These are phyloP conservation scores for Pammene aurita DNA, from an alignment of 2,888 invertebrate genomes.

Conservation along the genomic window DNA sequence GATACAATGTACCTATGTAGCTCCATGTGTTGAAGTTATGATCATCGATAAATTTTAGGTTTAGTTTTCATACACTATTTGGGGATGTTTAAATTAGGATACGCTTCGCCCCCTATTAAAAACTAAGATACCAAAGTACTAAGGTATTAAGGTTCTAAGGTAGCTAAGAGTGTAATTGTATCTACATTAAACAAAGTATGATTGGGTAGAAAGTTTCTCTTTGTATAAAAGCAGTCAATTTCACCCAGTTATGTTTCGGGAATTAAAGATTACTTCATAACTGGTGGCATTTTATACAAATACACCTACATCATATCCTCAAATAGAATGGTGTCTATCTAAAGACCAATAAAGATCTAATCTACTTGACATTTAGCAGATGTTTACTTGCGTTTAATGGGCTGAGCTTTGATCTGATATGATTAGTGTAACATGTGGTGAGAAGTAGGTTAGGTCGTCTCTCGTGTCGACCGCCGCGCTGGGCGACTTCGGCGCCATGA, in stretches of 20 bases:
- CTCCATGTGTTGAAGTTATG: background rate
- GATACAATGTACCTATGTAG: background rate
- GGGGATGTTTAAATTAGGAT: background rate
- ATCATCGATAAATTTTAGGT: background rate
- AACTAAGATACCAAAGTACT: no score
- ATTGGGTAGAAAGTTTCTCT: background rate
- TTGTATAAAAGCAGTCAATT: background rate
- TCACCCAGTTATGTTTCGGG: background rate
- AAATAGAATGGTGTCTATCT: constrained; percentile 34
- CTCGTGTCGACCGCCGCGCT: constrained; percentile 54
- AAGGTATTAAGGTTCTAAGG: no score
- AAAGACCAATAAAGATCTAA: constrained; percentile 45
- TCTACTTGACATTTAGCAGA: constrained; percentile 30
- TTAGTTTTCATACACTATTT: background rate
- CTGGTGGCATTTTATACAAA: background rate
- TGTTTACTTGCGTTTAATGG: constrained; percentile 22
- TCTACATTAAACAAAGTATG: no score
- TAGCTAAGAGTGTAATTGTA: no score
- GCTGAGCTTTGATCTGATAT: constrained; percentile 51
- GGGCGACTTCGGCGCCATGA: constrained; percentile 48
- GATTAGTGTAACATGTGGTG: constrained; percentile 67
- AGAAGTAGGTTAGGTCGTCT: constrained; percentile 69
- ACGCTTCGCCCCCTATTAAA: no score
- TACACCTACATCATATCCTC: constrained; percentile 10
- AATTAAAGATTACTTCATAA: constrained; percentile 3